Base-by-base conservation (phyloP, 2,113 vertebrate species). In the Asarcornis scutulata region DNA sequence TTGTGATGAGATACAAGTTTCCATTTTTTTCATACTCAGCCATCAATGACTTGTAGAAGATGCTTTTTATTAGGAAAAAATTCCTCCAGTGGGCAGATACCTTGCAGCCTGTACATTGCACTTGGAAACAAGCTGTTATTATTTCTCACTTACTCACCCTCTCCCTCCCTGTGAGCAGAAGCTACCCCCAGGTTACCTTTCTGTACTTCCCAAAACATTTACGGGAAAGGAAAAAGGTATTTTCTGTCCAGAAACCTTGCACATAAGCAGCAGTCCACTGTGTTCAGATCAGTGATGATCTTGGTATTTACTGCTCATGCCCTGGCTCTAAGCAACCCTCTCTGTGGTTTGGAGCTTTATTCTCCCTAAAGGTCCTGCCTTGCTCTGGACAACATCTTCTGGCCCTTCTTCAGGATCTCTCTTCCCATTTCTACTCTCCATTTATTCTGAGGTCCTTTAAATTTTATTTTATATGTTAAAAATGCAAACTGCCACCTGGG, bases 201-300 rank as follows among this genome's bases (percentile, higher is more conserved):
- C 26, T 29, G 23, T 38, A 10, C 40, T n/a, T 71, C 72, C 56
- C n/a, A 31, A 13, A 23, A 38, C n/a, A 29, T 17, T 9, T 38
- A 8, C 1, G 32, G 75, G 38, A 17, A 26, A 23, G 14, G 27
- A 12, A 38, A 36, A 29, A 17, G 42, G 9, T 6, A 4, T 13
- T 26, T 64, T 11, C 40, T 42, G 5, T 9, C 7, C 9, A 1
- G 21, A 58, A 72, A 15, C 13, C 25, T 58, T 34, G 10, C 8
- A 8, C 32, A 34, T 13, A 31, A 17, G 31, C 3, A 13, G 7
- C 4, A 20, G 8, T 22, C 40, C n/a, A 3, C 4, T 1, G 5
- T 3, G 18, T 29, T 32, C 72, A 17, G 38, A n/a, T 60, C 11
- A n/a, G 18, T 11, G 22, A 29, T 5, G 48, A 21, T 55, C 62